These are phyloP conservation scores for Thymallus thymallus DNA, from an alignment of 2,113 vertebrate species.

Conservation along the genomic window DNA sequence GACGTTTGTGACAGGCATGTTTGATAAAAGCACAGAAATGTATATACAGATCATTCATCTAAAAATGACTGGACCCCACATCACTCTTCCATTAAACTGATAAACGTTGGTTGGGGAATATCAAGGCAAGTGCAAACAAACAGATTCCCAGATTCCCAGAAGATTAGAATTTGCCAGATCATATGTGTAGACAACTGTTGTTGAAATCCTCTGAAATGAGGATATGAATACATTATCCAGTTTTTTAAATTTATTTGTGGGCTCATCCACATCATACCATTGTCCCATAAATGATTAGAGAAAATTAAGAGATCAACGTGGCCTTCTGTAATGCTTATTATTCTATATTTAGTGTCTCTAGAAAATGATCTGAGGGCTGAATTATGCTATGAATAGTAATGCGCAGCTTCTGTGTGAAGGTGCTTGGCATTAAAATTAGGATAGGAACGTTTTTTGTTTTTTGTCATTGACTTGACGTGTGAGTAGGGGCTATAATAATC, in stretches of 20 bases:
- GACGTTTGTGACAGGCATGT: too few species aligned
- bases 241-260: not conserved
- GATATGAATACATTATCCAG: not conserved
- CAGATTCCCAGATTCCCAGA: not conserved
- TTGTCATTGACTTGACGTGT: not conserved
- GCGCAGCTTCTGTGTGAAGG: not conserved
- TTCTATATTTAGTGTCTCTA: not conserved
- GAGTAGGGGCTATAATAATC: not conserved
- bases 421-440: too few species aligned
- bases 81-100: not conserved
- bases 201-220: too few species aligned
- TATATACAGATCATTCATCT: too few species aligned
- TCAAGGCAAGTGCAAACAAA: not conserved
- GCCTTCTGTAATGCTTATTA: not conserved
- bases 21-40: too few species aligned
- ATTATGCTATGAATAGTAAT: not conserved
- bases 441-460: not conserved
- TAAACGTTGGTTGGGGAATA: not conserved
- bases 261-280: not conserved
- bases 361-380: not conserved
- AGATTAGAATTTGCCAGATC: not conserved
- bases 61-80: not conserved
- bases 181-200: not conserved
- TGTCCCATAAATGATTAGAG: constrained; percentile 5
- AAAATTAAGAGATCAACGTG: not conserved